Evolutionary conservation across 2,797 vertebrate species (phyloP).

Genomic region (Vultur gryphus): DNA sequence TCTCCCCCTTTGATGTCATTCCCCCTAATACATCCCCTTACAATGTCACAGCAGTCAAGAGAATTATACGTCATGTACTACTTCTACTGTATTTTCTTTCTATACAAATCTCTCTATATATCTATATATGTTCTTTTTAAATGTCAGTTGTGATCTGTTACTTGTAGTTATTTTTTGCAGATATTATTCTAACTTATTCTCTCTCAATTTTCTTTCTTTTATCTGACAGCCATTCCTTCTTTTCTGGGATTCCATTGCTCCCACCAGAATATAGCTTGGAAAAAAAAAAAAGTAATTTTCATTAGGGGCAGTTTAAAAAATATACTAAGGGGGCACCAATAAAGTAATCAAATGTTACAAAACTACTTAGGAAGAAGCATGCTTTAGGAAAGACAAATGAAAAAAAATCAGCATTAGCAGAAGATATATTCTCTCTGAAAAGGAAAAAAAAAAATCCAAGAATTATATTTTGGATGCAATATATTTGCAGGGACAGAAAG

Average conservation of each 20-base stretch:
- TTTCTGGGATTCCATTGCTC: not conserved
- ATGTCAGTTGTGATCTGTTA: not conserved
- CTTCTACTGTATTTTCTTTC: not conserved
- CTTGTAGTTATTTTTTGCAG: not conserved
- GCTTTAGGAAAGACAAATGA: not conserved
- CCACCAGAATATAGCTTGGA: not conserved
- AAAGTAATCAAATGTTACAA: not conserved
- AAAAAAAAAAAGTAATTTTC: not conserved
- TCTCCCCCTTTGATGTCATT: not conserved
- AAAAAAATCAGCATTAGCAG: not conserved
- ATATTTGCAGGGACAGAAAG: not conserved
- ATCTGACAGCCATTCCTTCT: not conserved
- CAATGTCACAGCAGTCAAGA: not conserved
- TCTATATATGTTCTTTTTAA: not conserved
- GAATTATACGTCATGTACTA: not conserved
- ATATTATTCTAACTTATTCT: not conserved
- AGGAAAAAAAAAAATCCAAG: not conserved
- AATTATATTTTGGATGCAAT: not conserved
- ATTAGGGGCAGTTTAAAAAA: not conserved
- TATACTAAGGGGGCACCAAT: not conserved
- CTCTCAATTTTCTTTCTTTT: not conserved
- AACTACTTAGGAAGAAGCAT: not conserved
- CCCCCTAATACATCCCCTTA: not conserved
- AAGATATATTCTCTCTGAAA: not conserved
- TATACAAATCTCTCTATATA: not conserved